Conservation (phyloP, 2,888 invertebrate genomes). For the Ephialtes manifestator region DNA sequence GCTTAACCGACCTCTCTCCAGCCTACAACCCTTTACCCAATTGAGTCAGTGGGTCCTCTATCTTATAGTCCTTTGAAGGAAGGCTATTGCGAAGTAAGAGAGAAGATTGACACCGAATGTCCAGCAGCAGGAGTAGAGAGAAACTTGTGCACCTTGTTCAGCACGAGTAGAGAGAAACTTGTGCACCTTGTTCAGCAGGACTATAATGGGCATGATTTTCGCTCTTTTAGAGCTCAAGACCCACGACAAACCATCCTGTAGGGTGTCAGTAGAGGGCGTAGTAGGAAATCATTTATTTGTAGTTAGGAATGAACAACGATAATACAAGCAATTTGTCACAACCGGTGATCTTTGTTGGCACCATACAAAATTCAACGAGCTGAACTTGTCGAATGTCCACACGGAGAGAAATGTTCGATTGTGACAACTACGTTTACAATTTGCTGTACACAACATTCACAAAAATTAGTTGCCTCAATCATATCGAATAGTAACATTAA, state of each 20-base stretch:
- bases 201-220: background rate
- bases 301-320: conserved; percentile 45
- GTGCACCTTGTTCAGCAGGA: background rate
- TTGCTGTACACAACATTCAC: too few relatives aligned
- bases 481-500: too few relatives aligned
- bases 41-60: conserved; percentile 60
- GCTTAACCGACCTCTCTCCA: conserved; percentile 71
- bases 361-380: background rate
- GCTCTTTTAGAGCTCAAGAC: background rate
- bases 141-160: too few relatives aligned
- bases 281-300: conserved; percentile 14
- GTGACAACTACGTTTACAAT: too few relatives aligned
- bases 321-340: conserved; percentile 37
- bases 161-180: background rate
- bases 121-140: background rate
- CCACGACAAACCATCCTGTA: background rate
- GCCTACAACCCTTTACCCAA: conserved; percentile 78
- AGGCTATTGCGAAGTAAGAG: background rate
- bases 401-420: too few relatives aligned
- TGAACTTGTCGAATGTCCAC: too few relatives aligned
- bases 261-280: background rate
- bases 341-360: conserved; percentile 23
- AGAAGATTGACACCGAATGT: conserved; percentile 9
- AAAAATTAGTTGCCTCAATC: too few relatives aligned
- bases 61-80: conserved; percentile 42